A percentile compares a stretch with the other conserved stretches of the same genome.
phyloP scores from a whole-genome alignment of 2,888 invertebrate species.

The Emesis russula region DNA sequence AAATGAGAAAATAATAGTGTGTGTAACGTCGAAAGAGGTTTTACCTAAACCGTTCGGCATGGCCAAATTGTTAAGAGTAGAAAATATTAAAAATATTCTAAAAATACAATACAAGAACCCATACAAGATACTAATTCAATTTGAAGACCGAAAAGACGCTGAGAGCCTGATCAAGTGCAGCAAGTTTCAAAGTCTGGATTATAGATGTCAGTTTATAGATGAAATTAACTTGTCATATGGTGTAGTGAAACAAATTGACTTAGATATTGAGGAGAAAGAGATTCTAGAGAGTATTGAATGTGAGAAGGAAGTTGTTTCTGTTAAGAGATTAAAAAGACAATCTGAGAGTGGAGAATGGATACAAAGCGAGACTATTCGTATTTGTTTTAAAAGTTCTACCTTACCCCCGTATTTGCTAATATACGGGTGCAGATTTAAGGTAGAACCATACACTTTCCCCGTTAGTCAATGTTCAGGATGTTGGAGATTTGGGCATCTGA shows the following conservation, averaged over 20 bases:
- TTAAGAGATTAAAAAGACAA: slow-evolving; percentile 53
- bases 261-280: slow-evolving; percentile 65
- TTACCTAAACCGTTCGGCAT: no score
- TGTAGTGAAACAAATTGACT: slow-evolving; percentile 36
- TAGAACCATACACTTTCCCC: slow-evolving; percentile 44
- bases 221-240: no score
- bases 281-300: slow-evolving; percentile 47
- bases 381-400: slow-evolving; percentile 39
- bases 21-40: no score
- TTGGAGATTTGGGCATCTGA: slow-evolving; percentile 46
- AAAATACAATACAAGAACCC: no score
- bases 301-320: slow-evolving; percentile 46
- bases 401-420: slow-evolving; percentile 37
- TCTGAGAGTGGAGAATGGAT: slow-evolving; percentile 29
- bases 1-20: no score
- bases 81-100: no score
- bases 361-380: slow-evolving; percentile 31
- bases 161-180: no score
- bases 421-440: slow-evolving; percentile 46
- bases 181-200: no score
- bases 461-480: slow-evolving; percentile 43
- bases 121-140: no score
- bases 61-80: no score
- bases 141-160: no score
- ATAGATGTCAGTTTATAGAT: no score